Base-by-base conservation (phyloP, 2,113 vertebrate genomes). In the Suncus etruscus region DNA sequence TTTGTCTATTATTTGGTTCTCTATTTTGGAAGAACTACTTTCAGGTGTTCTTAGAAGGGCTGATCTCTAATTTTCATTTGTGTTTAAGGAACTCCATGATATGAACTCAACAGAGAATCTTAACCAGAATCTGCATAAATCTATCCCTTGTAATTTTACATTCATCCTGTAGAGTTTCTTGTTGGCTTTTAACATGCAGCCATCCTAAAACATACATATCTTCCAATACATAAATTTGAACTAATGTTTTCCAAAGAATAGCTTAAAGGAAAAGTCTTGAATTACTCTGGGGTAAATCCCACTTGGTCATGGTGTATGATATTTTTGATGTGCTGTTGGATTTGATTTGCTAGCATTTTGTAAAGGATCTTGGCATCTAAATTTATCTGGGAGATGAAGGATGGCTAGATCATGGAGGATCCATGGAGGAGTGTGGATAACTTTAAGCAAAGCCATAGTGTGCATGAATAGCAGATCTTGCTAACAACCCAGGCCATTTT, bases 101-200 rank as follows among this genome's bases (percentile, higher is more conserved):
- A 54, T 54, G 14, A 54, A 54, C 54, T 54, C 54, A 15, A 54
- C 51, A 10, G 15, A 12, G 54, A 18, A 12, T 58, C 39, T 39
- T 39, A 39, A 39, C 39, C 54, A 58, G 54, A 58, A 5, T 15
- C 3, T 39, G 47, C 8, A 78, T 3, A 58, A n/a, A 0, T 31
- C 0, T 1, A 11, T 50, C 8, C 29, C 11, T 0, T 9, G 22
- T 1, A 50, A 20, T 61, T 18, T 3, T 16, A 25, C 7, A 0
- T 1, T 1, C 7, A 25, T 15, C 47, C 51, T n/a, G 8, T 0
- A 5, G 29, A 87, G 6, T 6, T 3, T 14, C 29, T 39, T 24
- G 1, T 11, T 65, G 22, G 3, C 72, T 78, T 86, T 70, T 20
- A 81, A 32, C 11, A 58, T 27, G 3, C 32, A 75, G 1, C 78